Conservation (phyloP, 2,797 vertebrate species). For the Phataginus tetradactyla region DNA sequence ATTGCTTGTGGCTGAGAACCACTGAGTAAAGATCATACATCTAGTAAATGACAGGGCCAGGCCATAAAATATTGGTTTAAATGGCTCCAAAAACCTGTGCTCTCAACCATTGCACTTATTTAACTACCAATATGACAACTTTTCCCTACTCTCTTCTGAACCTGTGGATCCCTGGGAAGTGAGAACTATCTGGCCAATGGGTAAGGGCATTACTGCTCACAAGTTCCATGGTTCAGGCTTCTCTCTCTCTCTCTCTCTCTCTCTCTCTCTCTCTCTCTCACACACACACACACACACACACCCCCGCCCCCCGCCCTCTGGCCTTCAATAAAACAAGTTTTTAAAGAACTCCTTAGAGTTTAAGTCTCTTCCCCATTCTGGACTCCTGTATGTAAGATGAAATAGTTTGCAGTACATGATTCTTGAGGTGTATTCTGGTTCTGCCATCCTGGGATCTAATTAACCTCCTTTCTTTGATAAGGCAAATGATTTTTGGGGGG, state of each 20-base stretch:
- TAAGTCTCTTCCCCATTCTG: background rate
- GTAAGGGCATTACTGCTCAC: background rate
- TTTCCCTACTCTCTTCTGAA: background rate
- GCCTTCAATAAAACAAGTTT: background rate
- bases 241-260: too few relatives aligned
- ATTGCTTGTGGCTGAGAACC: background rate
- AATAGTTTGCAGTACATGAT: background rate
- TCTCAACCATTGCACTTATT: background rate
- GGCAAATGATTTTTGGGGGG: too few relatives aligned
- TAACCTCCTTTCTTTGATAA: too few relatives aligned
- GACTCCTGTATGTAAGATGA: background rate
- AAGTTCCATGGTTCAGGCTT: background rate
- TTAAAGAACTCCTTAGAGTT: background rate
- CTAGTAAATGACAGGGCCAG: background rate
- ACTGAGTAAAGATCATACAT: background rate
- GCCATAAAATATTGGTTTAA: slow-evolving; percentile 1
- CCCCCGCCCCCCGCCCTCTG: too few relatives aligned
- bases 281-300: background rate
- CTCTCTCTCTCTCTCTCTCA: background rate
- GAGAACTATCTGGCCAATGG: background rate
- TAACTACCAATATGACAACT: background rate
- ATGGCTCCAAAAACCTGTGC: background rate
- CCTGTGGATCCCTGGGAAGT: background rate
- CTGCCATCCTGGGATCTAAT: too few relatives aligned
- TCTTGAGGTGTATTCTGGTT: too few relatives aligned